Percentiles rank a stretch among this genome's conserved stretches.
phyloP scores from a whole-genome alignment of 2,113 vertebrate species.

The Tonatia bakeri region DNA sequence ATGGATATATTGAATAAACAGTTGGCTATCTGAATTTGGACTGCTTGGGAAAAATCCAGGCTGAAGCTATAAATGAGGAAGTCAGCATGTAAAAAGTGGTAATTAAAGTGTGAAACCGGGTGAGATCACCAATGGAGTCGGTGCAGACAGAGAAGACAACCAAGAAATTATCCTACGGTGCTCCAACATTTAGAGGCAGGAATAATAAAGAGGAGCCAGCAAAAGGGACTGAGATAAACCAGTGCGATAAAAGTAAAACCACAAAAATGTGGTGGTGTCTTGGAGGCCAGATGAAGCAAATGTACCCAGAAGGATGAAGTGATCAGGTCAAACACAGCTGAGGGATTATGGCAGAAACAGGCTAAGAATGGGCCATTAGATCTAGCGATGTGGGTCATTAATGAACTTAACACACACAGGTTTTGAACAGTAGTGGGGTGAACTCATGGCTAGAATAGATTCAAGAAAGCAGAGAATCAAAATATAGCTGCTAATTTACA shows the following conservation, averaged over 20 bases:
- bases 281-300: neutral
- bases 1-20: neutral
- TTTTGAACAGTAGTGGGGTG: no score
- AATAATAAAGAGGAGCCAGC: neutral
- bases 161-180: neutral
- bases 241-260: neutral
- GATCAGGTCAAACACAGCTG: neutral
- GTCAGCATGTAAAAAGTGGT: neutral
- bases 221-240: neutral
- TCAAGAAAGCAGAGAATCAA: neutral
- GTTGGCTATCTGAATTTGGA: neutral
- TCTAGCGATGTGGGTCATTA: neutral
- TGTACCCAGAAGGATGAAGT: neutral
- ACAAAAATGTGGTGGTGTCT: neutral
- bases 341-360: neutral
- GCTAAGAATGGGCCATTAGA: neutral
- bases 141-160: neutral
- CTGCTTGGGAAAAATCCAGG: neutral
- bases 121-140: neutral
- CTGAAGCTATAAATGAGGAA: neutral
- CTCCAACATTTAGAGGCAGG: neutral
- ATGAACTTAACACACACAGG: neutral
- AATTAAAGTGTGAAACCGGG: neutral
- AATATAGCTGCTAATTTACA: neutral
- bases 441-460: neutral